These are phyloP conservation scores for Piscicola geometra DNA, from an alignment of 2,888 invertebrate species.

Conservation along the genomic window DNA sequence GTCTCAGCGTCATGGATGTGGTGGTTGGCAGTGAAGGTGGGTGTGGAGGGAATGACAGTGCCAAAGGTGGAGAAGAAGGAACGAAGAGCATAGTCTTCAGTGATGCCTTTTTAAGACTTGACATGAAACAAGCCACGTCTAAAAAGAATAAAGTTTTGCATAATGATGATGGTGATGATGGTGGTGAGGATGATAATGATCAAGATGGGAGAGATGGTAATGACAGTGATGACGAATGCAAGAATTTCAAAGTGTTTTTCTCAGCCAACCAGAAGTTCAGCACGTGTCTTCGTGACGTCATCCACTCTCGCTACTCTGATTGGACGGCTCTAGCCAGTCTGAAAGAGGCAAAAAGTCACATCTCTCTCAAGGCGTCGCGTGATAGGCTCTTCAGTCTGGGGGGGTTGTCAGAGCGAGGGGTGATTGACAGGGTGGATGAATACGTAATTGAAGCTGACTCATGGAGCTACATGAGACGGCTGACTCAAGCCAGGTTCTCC, in stretches of 20 bases:
- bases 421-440: not conserved
- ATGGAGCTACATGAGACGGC: not conserved
- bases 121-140: not conserved
- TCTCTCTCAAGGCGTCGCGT: not conserved
- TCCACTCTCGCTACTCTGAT: not conserved
- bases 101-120: not conserved
- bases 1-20: not conserved
- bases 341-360: constrained; percentile 10
- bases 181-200: too few relatives aligned
- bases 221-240: not conserved
- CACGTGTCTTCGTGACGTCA: too few relatives aligned
- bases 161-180: not conserved
- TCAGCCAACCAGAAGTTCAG: too few relatives aligned
- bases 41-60: not conserved
- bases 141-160: not conserved
- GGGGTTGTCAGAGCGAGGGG: not conserved
- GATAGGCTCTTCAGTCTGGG: not conserved
- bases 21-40: too few relatives aligned
- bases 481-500: not conserved
- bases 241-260: not conserved
- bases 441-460: not conserved
- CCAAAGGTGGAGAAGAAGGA: not conserved
- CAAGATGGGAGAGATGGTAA: too few relatives aligned
- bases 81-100: not conserved
- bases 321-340: not conserved